phyloP scores from a whole-genome alignment of 1,140 invertebrate genomes.

The Stegodyphus mimosarum region DNA sequence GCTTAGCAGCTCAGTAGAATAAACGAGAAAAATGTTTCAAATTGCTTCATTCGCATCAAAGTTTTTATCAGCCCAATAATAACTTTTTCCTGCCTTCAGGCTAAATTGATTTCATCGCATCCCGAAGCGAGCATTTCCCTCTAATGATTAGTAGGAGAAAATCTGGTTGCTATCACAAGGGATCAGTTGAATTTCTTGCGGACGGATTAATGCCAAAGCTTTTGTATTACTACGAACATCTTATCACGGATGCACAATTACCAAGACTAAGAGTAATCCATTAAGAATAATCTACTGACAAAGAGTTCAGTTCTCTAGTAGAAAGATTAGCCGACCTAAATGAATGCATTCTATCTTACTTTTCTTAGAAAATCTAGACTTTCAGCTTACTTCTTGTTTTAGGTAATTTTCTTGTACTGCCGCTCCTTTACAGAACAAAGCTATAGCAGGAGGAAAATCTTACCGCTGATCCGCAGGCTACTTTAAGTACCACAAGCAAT shows the following conservation, averaged over 20 bases:
- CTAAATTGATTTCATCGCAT: conserved; percentile 15
- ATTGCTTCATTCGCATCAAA: too few relatives aligned
- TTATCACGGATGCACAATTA: conserved; percentile 51
- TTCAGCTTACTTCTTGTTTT: conserved; percentile 8
- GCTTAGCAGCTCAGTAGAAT: too few relatives aligned
- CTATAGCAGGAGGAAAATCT: too few relatives aligned
- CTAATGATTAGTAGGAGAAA: conserved; percentile 50
- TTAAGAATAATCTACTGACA: conserved; percentile 50
- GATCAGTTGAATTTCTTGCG: conserved; percentile 45
- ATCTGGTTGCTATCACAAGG: conserved; percentile 24
- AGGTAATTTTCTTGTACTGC: conserved; percentile 2
- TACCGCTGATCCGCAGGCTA: too few relatives aligned
- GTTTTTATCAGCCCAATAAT: too few relatives aligned
- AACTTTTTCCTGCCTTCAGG: neutral
- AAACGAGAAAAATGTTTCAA: too few relatives aligned
- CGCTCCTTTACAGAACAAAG: too few relatives aligned
- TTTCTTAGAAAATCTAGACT: conserved; percentile 32
- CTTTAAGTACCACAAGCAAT: too few relatives aligned
- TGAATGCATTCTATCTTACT: conserved; percentile 25
- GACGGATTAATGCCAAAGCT: conserved; percentile 34
- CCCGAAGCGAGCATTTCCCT: conserved; percentile 14
- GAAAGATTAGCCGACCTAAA: conserved; percentile 32
- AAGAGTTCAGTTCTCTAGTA: conserved; percentile 39
- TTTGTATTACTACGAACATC: conserved; percentile 14
- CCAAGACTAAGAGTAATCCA: conserved; percentile 54